These are phyloP conservation scores for Fistularia commersonii DNA, from an alignment of 2,797 vertebrate genomes.

Conservation along the genomic window DNA sequence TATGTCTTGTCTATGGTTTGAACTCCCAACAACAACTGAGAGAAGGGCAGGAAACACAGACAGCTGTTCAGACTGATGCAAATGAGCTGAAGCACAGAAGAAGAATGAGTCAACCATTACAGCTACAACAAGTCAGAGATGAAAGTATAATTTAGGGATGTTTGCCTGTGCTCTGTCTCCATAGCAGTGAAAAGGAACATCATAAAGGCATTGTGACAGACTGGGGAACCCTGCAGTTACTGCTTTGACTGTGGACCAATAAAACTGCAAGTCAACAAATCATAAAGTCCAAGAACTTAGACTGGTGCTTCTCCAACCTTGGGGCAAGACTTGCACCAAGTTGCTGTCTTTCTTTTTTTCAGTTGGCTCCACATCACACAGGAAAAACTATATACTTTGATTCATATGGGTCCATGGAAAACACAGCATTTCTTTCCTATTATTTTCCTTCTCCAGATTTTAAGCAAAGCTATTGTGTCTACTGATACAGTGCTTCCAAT, in stretches of 20 bases:
- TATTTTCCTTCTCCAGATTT: not conserved
- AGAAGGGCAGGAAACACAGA: conserved; percentile 4
- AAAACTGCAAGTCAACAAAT: conserved; percentile 49
- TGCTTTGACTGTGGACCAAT: conserved; percentile 47
- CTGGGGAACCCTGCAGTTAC: conserved; percentile 42
- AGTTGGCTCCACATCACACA: not conserved
- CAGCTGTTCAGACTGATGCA: conserved; percentile 10
- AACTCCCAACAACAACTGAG: conserved; percentile 9
- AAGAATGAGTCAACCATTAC: conserved; percentile 17
- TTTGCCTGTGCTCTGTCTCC: conserved; percentile 46
- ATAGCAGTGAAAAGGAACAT: conserved; percentile 53
- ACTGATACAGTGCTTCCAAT: not conserved
- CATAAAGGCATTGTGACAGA: conserved; percentile 56
- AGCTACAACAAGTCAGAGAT: conserved; percentile 20
- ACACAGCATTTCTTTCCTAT: not conserved
- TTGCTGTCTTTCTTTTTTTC: not conserved
- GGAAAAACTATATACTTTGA: conserved; percentile 6
- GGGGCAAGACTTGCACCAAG: conserved; percentile 8
- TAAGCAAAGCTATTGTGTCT: not conserved
- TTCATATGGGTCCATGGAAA: conserved; percentile 1
- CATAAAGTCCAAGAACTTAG: conserved; percentile 44
- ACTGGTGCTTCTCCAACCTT: conserved; percentile 22
- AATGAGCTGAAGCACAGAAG: conserved; percentile 12
- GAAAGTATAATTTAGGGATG: conserved; percentile 35
- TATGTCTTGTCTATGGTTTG: conserved; percentile 6